Base-by-base conservation (phyloP, 2,797 vertebrate species). In the Pangasius sanitwongsei region DNA sequence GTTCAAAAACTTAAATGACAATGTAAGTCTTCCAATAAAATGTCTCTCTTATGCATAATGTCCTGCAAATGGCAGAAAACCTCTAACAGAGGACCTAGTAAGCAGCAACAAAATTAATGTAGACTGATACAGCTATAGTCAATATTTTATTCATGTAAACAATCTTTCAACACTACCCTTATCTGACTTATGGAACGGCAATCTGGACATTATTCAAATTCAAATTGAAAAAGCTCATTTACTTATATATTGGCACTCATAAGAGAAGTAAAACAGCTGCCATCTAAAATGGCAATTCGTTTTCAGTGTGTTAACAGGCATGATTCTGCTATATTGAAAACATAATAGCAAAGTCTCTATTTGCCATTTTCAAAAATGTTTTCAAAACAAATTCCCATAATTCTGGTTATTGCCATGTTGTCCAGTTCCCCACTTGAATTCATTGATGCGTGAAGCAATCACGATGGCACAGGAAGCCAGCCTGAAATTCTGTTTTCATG, bases 401-500 rank as follows among this genome's bases (percentile, higher is more conserved):
- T 55, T 83, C 86, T 70, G 67, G 16, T 77, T 86, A 75, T n/a
- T 77, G 34, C 31, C n/a, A 88, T 67, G 82, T 67, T n/a, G 31
- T 70, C 55, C 72, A 81, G 78, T 82, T 85, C 55, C 53, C 77
- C 34, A 69, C 41, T 23, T 65, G 23, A 87, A 65, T 87, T 74
- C 72, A 84, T 80, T 31, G 31, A 86, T 78, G 41, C 59, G 50
- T 77, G 77, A 87, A 89, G 69, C 48, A 83, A 85, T 85, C 75
- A 85, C 20, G 25, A 63, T 74, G 59, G 72, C 20, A 77, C 59
- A 55, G n/a, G 77, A 86, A 75, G 81, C 72, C 48, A 5, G 28
- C 41, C 82, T 90, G 57, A 86, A 89, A 87, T 41, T 20, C 80
- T 75, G 92, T 93, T 93, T 94, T 92, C 93, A 93, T 91, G 92